phyloP scores from a whole-genome alignment of 23 tunicate genomes.

The Ascidia mentula region DNA sequence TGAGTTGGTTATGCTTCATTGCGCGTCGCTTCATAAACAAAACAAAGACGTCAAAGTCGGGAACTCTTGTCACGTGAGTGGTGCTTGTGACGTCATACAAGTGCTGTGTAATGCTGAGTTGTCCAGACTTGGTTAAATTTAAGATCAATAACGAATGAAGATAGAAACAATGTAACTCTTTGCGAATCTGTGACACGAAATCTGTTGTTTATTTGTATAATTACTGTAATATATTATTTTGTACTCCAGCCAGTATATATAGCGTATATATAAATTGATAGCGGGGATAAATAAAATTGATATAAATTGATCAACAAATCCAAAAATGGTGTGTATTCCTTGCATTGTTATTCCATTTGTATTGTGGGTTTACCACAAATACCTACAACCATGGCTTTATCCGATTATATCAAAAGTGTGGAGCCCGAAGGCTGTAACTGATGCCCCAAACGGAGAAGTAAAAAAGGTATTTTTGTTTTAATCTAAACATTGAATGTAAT shows the following conservation, averaged over 20 bases:
- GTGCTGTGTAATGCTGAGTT: conserved; percentile 4
- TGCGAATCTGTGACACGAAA: no score
- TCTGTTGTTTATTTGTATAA: no score
- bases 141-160: no score
- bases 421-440: conserved; percentile 41
- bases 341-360: conserved; percentile 94
- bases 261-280: no score
- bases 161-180: no score
- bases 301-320: no score
- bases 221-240: no score
- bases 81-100: conserved; percentile 1
- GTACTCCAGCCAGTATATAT: no score
- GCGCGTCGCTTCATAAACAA: neutral
- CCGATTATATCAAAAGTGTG: conserved; percentile 73
- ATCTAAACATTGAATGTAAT: neutral
- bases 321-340: conserved; percentile 88
- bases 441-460: conserved; percentile 1
- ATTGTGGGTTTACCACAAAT: conserved; percentile 92
- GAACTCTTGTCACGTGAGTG: conserved; percentile 5
- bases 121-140: no score
- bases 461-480: neutral
- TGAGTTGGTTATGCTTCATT: neutral
- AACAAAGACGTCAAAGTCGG: neutral
- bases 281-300: no score
- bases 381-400: conserved; percentile 82